A percentile compares a stretch with the other conserved stretches of the same genome.
phyloP scores from a whole-genome alignment of 2,113 vertebrate species.

The Xenopus laevis region DNA sequence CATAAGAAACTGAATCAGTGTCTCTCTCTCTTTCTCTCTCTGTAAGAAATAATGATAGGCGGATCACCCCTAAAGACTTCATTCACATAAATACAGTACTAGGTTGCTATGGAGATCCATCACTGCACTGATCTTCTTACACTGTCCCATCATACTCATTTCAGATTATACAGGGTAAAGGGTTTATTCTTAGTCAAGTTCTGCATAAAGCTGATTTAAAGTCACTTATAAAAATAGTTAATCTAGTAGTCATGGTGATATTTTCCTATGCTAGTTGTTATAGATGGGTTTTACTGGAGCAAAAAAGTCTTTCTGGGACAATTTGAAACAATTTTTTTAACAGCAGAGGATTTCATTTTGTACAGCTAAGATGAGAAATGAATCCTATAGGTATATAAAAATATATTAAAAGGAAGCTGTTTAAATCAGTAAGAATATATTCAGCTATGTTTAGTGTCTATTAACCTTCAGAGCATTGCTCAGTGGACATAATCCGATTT shows the following conservation, averaged over 20 bases:
- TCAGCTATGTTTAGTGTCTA: slow-evolving; percentile 2
- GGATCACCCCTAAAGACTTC: slow-evolving; percentile 25
- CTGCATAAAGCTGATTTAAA: slow-evolving; percentile 8
- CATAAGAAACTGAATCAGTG: slow-evolving; percentile 3
- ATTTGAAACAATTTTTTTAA: slow-evolving; percentile 23
- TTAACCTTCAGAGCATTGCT: slow-evolving; percentile 22
- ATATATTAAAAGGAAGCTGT: slow-evolving; percentile 34
- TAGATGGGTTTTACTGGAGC: slow-evolving; percentile 21
- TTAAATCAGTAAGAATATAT: slow-evolving; percentile 32
- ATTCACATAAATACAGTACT: slow-evolving; percentile 27
- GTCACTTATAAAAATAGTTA: slow-evolving; percentile 27
- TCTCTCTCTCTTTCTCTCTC: background rate
- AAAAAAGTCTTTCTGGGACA: slow-evolving; percentile 13
- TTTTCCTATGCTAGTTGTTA: slow-evolving; percentile 10
- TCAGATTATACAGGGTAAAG: slow-evolving; percentile 14
- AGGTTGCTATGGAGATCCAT: slow-evolving; percentile 36
- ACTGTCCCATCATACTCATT: slow-evolving; percentile 28
- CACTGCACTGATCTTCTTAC: background rate
- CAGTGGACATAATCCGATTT: slow-evolving; percentile 20
- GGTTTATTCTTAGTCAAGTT: slow-evolving; percentile 20
- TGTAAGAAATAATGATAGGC: slow-evolving; percentile 23
- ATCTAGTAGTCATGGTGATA: slow-evolving; percentile 36
- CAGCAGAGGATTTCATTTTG: slow-evolving; percentile 33
- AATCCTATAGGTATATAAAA: slow-evolving; percentile 30
- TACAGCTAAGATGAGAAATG: slow-evolving; percentile 23